These are phyloP conservation scores for Xestia sexstrigata DNA, from an alignment of 2,888 invertebrate species.

Conservation along the genomic window DNA sequence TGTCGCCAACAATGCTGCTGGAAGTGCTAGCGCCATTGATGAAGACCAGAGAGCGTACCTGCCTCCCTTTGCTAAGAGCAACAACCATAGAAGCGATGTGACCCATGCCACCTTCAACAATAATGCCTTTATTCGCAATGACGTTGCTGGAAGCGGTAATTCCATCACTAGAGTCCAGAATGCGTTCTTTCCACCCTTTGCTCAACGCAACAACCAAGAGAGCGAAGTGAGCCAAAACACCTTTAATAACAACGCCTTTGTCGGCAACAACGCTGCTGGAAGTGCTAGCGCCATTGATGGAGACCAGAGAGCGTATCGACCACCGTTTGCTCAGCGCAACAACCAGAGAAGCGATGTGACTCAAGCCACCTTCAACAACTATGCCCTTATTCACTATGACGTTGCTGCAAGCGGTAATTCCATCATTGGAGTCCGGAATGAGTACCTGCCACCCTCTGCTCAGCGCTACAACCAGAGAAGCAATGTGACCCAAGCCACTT, in stretches of 20 bases:
- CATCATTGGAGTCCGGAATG: constrained; percentile 62
- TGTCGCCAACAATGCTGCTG: constrained; percentile 20
- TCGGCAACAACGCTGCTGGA: constrained; percentile 14
- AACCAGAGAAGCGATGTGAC: constrained; percentile 4
- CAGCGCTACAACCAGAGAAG: constrained; percentile 51
- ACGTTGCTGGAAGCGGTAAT: too few species aligned
- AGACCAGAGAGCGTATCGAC: constrained; percentile 76
- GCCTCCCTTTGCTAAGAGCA: constrained; percentile 71
- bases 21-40: constrained; percentile 38
- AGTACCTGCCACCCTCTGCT: constrained; percentile 77
- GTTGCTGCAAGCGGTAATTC: background rate
- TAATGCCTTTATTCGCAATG: constrained; percentile 45
- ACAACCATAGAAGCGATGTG: constrained; percentile 49
- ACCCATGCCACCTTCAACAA: constrained; percentile 37
- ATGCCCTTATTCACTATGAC: background rate
- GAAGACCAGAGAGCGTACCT: constrained; percentile 74
- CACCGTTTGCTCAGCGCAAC: constrained; percentile 68
- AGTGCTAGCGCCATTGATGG: constrained; percentile 2
- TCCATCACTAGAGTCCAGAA: too few species aligned
- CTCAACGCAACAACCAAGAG: background rate
- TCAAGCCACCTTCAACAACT: constrained; percentile 63
- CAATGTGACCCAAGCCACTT: background rate
- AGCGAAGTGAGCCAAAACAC: background rate
- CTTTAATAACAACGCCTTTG: constrained; percentile 55
- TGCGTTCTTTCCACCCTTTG: too few species aligned